Evolutionary conservation across 2,113 vertebrate species (phyloP).

Genomic region (Zonotrichia leucophrys): DNA sequence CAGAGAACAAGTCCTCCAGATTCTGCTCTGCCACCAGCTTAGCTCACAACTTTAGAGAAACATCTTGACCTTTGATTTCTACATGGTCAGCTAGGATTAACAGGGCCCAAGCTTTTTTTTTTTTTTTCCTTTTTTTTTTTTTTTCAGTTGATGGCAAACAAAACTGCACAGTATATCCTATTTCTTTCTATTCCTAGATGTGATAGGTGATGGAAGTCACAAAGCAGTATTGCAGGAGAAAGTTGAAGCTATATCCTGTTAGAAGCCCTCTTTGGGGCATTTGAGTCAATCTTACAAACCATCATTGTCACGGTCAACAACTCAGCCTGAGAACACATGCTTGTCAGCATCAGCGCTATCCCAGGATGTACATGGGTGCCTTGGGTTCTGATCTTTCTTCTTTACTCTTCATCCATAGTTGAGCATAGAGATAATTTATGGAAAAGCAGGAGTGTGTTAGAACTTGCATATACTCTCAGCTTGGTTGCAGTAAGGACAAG

Average conservation of each 20-base stretch:
- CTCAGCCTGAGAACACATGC: not conserved
- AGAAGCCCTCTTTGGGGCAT: not conserved
- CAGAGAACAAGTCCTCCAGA: not conserved
- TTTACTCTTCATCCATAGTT: not conserved
- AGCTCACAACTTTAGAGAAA: not conserved
- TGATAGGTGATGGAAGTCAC: not conserved
- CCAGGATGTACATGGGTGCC: not conserved
- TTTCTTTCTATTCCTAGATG: not conserved
- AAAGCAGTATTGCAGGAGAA: not conserved
- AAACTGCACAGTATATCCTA: fast-evolving
- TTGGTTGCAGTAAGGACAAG: not conserved
- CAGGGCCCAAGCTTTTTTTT: not conserved
- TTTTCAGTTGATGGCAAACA: not conserved
- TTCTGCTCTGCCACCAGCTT: not conserved
- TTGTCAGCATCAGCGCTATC: not conserved
- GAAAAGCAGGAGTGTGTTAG: not conserved
- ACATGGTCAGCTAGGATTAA: not conserved
- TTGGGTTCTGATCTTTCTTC: not conserved
- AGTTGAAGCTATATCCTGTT: not conserved
- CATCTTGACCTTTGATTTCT: not conserved
- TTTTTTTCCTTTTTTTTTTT: too few species aligned
- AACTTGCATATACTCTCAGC: not conserved
- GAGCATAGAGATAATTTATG: not conserved
- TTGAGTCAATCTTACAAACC: not conserved
- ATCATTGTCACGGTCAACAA: not conserved